Conservation (phyloP, 2,113 vertebrate species). For the Cryptotis parvus region DNA sequence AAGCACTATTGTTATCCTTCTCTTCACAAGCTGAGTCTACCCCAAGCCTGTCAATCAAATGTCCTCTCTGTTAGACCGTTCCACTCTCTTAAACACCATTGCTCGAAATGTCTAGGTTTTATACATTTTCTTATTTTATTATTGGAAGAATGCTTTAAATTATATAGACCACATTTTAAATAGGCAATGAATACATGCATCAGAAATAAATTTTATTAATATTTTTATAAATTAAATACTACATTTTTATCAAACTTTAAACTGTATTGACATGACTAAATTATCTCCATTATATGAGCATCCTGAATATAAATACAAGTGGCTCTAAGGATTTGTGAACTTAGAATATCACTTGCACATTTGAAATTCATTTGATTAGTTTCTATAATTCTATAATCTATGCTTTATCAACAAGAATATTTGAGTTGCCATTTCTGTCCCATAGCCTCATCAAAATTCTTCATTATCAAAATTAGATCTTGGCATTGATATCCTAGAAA, state of each 20-base stretch:
- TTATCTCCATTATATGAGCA: neutral
- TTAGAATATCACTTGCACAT: neutral
- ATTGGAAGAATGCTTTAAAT: constrained; percentile 57
- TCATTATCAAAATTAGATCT: constrained; percentile 11
- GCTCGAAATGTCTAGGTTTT: constrained; percentile 74
- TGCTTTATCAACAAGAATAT: neutral
- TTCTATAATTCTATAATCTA: too few relatives aligned
- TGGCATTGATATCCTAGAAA: neutral
- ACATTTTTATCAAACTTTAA: constrained; percentile 22
- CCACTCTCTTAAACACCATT: constrained; percentile 71
- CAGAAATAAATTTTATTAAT: constrained; percentile 5
- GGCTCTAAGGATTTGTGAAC: neutral
- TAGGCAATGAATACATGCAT: neutral
- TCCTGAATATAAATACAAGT: constrained; percentile 33
- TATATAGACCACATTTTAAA: constrained; percentile 15
- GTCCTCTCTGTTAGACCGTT: constrained; percentile 63
- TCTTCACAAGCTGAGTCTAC: constrained; percentile 75
- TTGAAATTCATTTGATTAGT: too few relatives aligned
- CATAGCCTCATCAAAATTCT: neutral
- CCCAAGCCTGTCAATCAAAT: constrained; percentile 77
- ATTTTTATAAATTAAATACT: constrained; percentile 62
- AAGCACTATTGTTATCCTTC: constrained; percentile 76
- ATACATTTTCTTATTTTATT: constrained; percentile 72
- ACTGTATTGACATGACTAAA: neutral
- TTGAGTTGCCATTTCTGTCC: neutral